Evolutionary conservation across 1,140 invertebrate species (phyloP).

Genomic region (Drosophila cardini): DNA sequence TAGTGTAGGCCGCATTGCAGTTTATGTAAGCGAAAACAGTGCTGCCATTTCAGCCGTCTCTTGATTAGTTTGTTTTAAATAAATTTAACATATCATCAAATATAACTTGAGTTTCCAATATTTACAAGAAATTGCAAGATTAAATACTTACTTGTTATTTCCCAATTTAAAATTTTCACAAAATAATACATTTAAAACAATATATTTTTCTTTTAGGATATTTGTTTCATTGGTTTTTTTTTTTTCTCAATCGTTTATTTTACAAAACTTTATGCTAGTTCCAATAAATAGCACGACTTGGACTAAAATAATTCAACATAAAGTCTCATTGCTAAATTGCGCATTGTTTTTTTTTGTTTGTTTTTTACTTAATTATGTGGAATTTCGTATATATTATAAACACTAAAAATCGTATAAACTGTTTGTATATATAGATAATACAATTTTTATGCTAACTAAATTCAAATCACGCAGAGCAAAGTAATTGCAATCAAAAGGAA

Average conservation of each 20-base stretch:
- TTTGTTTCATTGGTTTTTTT: slow-evolving; percentile 24
- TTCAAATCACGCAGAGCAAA: slow-evolving; percentile 51
- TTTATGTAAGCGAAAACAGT: not conserved
- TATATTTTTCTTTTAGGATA: slow-evolving; percentile 11
- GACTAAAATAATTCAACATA: slow-evolving; percentile 61
- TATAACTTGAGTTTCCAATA: no score
- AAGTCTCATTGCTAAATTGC: slow-evolving; percentile 77
- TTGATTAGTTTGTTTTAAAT: no score
- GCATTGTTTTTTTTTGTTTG: slow-evolving; percentile 59
- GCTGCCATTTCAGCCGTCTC: no score
- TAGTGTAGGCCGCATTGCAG: not conserved
- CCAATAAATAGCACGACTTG: slow-evolving; percentile 47
- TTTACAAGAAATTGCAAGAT: no score
- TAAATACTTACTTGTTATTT: no score
- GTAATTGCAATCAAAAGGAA: slow-evolving; percentile 13
- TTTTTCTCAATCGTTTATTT: slow-evolving; percentile 61
- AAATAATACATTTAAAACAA: slow-evolving; percentile 8
- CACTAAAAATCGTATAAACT: slow-evolving; percentile 43
- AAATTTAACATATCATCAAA: no score
- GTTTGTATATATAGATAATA: slow-evolving; percentile 46
- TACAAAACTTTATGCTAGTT: slow-evolving; percentile 58
- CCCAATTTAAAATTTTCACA: no score
- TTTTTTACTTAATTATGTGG: slow-evolving; percentile 54
- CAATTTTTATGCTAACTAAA: slow-evolving; percentile 52
- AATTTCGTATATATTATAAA: slow-evolving; percentile 46